Percentiles rank a stretch among this genome's conserved stretches.
These are phyloP conservation scores for Avahi laniger DNA, from an alignment of 2,797 vertebrate species.

Conservation along the genomic window DNA sequence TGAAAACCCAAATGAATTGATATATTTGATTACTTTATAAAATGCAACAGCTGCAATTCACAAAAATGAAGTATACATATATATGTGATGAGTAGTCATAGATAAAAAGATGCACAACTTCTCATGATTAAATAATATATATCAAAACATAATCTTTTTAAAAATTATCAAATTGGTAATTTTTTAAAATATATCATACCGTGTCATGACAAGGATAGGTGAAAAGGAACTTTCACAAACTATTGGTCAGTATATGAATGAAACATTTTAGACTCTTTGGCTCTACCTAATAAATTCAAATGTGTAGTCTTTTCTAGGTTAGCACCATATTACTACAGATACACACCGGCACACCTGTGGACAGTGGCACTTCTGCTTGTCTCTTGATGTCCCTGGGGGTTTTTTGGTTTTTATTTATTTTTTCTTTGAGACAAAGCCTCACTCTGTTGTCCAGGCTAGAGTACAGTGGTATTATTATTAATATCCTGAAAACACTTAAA, in stretches of 20 bases:
- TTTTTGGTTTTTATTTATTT: neutral
- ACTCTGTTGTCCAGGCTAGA: neutral
- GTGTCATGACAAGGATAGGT: neutral
- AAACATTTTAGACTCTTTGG: neutral
- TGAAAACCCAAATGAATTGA: neutral
- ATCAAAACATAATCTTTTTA: neutral
- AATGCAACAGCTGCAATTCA: neutral
- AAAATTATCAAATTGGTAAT: neutral
- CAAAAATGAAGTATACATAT: neutral
- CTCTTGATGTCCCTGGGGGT: too few relatives aligned
- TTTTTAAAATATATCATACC: neutral
- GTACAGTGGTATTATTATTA: neutral
- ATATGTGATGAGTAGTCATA: neutral
- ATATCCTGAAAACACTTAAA: neutral
- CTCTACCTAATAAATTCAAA: neutral
- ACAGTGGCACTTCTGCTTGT: neutral
- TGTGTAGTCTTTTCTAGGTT: neutral
- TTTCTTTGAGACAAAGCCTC: neutral
- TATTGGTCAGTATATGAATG: neutral
- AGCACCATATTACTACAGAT: neutral
- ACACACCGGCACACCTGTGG: rapidly evolving
- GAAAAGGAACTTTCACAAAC: neutral
- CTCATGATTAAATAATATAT: neutral
- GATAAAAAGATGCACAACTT: neutral
- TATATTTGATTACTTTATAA: neutral